Conservation (phyloP, 2,113 vertebrate species). For the Okapia johnstoni region DNA sequence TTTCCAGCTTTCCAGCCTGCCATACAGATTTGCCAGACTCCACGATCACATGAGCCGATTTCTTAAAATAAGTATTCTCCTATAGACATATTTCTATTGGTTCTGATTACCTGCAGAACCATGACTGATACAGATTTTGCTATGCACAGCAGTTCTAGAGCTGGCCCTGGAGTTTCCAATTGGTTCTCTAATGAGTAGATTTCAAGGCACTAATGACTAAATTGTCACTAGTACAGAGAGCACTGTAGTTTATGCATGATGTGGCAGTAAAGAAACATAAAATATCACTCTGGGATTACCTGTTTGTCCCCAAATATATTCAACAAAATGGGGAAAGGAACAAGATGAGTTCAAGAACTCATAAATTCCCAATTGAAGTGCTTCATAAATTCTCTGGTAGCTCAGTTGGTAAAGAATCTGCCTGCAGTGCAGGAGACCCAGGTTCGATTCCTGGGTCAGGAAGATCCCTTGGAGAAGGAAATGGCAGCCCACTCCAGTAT, state of each 20-base stretch:
- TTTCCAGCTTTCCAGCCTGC: background rate
- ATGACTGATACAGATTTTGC: background rate
- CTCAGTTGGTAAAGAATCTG: background rate
- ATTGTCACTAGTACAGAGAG: background rate
- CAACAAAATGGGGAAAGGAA: background rate
- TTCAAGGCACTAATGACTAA: background rate
- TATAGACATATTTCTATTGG: background rate
- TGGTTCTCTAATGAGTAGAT: background rate
- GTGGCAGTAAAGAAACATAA: background rate
- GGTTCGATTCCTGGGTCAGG: background rate
- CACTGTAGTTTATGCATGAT: background rate
- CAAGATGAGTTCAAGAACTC: background rate
- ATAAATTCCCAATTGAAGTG: background rate
- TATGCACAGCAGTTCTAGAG: background rate
- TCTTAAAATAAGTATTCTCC: background rate
- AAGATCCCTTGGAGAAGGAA: background rate
- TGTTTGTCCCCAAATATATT: background rate
- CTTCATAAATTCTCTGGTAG: background rate
- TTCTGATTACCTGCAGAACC: background rate
- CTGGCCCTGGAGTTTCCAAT: background rate
- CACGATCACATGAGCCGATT: background rate
- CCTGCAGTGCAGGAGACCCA: background rate
- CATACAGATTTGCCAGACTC: background rate
- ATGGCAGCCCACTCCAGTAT: background rate
- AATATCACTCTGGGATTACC: background rate